Percentiles rank a stretch among this genome's conserved stretches.
Conservation (phyloP, 2,113 vertebrate species). For the Pteruthius melanotis region DNA sequence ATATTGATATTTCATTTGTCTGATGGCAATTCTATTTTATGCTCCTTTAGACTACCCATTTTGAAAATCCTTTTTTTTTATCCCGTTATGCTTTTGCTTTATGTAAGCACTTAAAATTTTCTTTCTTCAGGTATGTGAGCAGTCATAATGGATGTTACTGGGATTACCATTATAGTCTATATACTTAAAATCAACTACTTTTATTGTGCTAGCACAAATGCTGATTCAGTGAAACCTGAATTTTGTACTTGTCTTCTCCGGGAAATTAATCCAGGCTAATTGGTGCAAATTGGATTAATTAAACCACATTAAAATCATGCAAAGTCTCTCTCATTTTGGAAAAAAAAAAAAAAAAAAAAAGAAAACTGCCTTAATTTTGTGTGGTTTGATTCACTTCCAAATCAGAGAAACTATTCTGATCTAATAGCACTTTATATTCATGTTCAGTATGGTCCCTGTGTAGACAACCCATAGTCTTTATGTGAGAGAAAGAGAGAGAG, state of each 20-base stretch:
- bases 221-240: neutral
- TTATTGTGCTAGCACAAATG: neutral
- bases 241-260: neutral
- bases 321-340: neutral
- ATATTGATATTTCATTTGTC: slow-evolving; percentile 3
- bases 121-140: neutral
- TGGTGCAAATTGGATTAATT: neutral
- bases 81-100: neutral
- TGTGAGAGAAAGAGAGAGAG: neutral
- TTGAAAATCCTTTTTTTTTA: neutral
- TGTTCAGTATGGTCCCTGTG: neutral
- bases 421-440: neutral
- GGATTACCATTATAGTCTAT: neutral
- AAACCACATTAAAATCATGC: neutral
- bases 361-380: neutral
- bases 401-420: neutral
- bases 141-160: neutral
- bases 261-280: neutral
- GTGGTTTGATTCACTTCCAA: neutral
- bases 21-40: neutral
- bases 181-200: neutral
- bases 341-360: too few species aligned
- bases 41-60: neutral
- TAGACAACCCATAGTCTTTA: neutral
- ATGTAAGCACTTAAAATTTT: neutral